Evolutionary conservation across 2,113 vertebrate genomes (phyloP).

Genomic region (Hydrolagus affinis): DNA sequence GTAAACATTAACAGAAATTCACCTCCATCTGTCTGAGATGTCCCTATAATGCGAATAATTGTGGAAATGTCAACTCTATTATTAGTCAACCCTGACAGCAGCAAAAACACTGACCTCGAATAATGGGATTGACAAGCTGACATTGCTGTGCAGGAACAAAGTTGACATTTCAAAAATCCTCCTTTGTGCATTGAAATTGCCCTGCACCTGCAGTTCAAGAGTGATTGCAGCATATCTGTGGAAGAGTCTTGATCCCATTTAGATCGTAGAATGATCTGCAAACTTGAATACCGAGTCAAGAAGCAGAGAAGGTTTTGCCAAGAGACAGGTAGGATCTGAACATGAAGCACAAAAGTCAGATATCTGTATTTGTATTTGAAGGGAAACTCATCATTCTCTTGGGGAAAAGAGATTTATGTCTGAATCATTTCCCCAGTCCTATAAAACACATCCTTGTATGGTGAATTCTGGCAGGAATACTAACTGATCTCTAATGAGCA

Average conservation of each 20-base stretch:
- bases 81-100: slow-evolving; percentile 22
- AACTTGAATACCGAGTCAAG: not conserved
- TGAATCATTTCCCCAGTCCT: too few species aligned
- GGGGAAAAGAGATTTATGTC: too few species aligned
- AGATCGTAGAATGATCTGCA: not conserved
- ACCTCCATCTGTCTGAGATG: too few species aligned
- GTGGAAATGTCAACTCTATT: slow-evolving; percentile 1
- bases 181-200: not conserved
- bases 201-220: not conserved
- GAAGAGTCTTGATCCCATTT: slow-evolving; percentile 9
- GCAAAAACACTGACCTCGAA: slow-evolving; percentile 19
- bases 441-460: too few species aligned
- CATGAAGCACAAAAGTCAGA: not conserved
- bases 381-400: too few species aligned
- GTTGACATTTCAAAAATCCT: not conserved
- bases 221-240: not conserved
- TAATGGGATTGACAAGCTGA: slow-evolving; percentile 7
- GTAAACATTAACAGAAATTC: not conserved
- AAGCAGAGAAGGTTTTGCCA: not conserved
- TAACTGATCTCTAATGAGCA: too few species aligned
- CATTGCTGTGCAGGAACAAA: not conserved
- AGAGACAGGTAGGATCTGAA: not conserved
- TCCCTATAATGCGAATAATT: slow-evolving; percentile 9
- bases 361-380: not conserved
- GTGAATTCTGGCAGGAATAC: too few species aligned